Evolutionary conservation across 2,888 invertebrate species (phyloP), one percentile per base, ranked within the genome.

Genomic region (Eilema griseolum): DNA sequence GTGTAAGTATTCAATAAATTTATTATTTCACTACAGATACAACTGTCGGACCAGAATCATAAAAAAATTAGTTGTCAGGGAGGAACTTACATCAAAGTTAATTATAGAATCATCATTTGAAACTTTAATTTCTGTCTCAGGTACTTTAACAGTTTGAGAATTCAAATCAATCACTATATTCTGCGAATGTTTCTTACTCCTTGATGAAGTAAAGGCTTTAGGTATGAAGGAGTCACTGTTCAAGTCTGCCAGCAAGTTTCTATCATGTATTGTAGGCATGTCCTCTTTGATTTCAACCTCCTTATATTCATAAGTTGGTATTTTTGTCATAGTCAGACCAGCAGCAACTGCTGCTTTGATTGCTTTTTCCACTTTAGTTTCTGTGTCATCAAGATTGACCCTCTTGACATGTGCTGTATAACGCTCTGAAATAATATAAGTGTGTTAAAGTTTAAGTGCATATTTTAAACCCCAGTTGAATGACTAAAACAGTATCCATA

Each of bases 121-220:
- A 4, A 86, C 85, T 69, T 95, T 92, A 5, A 93, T 90, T 66
- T 96, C 95, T 0, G 96, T 86, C 72, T 96, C 95, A 33, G 97
- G 96, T 20, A 97, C 93, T 79, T 96, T 96, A 64, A 97, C 97
- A 28, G 97, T 97, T 82, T 97, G 96, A 2, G 96, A 95, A 79
- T 96, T 96, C 68, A 97, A 95, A 85, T 98, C 97, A 74, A 97
- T 97, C 0, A 97, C 96, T 79, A 97, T 97, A 86, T 96, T 97
- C 79, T 96, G 96, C 5, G 96, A 93, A 56, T 96, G 95, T 79
- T 96, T 97, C 77, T 97, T 96, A 79, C 90, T 96, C 78, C 92
- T 94, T 46, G 96, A 95, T 0, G 96, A 96, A 1, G 96, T 96
- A 76, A 96, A 96, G 1, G 95, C 75, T 77, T 96, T 96, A 1